Evolutionary conservation across 2,888 invertebrate species (phyloP), one percentile per base, ranked within the genome.

Genomic region (Monoplex corrugatus): DNA sequence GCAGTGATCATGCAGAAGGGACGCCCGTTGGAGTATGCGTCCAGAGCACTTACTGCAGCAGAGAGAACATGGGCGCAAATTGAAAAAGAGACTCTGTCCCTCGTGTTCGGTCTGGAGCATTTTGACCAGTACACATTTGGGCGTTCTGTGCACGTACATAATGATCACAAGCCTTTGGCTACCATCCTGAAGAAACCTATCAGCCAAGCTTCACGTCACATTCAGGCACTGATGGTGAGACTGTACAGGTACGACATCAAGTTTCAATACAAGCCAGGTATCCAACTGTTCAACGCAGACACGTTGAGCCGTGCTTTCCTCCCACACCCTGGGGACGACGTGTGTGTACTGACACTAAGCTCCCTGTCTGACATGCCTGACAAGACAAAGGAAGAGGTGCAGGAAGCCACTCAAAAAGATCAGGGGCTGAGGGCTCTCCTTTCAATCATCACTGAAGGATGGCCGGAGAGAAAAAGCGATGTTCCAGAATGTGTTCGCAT

Each of bases 101-200:
- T 88, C 28, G 87, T 89, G 16, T 92, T 84, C 90, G 91, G 91
- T 16, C 90, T 91, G 2, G 92, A 92, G 50, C 87, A 91, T 23
- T 92, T 93, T 82, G 89, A 92, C 86, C 92, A 92, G 80, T 93
- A 92, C 63, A 91, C 92, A 10, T 92, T 91, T 87, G 91, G 92
- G 35, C 57, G 90, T 19, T 87, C 84, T 32, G 89, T 91, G 0
- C 40, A n/a, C 0, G 57, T 87, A 2, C 57, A 80, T 5, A 87
- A 80, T 40, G 86, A 89, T 35, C 86, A 86, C 86, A 86, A 78
- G 23, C 85, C 89, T 2, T 10, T 89, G 35, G 86, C 63, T 28
- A 78, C 78, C 16, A 89, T 86, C n/a, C 16, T 87, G 16, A 82
- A 68, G 43, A 87, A 83, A 63, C 82, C 87, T 0, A 28, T 82